Conservation (phyloP, 2,113 vertebrate species). For the Albula glossodonta region DNA sequence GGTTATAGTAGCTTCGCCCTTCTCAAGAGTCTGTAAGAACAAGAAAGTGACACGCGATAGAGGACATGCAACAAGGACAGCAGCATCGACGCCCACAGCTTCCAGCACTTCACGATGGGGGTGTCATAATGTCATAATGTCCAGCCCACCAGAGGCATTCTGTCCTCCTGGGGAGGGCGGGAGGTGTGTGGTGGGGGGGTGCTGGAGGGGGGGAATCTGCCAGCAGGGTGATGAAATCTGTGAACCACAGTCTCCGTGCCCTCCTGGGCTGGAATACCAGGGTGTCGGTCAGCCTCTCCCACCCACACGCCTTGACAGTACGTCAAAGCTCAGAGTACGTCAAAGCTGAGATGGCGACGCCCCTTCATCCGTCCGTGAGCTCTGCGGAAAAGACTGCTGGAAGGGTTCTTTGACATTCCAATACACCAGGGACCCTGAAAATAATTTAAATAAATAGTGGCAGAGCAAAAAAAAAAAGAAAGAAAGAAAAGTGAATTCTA, state of each 20-base stretch:
- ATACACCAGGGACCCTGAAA: slow-evolving; percentile 32
- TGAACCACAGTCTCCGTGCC: not conserved
- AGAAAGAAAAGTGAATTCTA: not conserved
- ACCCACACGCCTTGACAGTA: slow-evolving; percentile 26
- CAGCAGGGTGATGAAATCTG: not conserved
- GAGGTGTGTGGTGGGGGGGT: too few species aligned
- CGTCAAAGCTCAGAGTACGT: slow-evolving; percentile 13
- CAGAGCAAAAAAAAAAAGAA: slow-evolving; percentile 18
- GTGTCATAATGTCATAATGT: not conserved
- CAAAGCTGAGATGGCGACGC: slow-evolving; percentile 4
- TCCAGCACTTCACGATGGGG: not conserved
- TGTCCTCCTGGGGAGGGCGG: not conserved
- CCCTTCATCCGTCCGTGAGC: slow-evolving; percentile 11
- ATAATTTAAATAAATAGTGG: slow-evolving; percentile 32
- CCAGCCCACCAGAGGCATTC: not conserved
- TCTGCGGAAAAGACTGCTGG: slow-evolving; percentile 9
- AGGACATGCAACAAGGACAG: too few species aligned
- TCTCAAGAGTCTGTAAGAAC: not conserved
- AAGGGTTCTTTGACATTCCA: slow-evolving; percentile 42
- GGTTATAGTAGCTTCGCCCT: not conserved
- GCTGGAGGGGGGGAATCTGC: not conserved
- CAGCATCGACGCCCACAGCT: not conserved
- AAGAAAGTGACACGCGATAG: not conserved
- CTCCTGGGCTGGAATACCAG: not conserved
- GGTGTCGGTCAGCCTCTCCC: not conserved